Percentiles rank a stretch among this genome's conserved stretches.
Conservation (phyloP, 2,113 vertebrate species). For the Tachysurus vachellii region DNA sequence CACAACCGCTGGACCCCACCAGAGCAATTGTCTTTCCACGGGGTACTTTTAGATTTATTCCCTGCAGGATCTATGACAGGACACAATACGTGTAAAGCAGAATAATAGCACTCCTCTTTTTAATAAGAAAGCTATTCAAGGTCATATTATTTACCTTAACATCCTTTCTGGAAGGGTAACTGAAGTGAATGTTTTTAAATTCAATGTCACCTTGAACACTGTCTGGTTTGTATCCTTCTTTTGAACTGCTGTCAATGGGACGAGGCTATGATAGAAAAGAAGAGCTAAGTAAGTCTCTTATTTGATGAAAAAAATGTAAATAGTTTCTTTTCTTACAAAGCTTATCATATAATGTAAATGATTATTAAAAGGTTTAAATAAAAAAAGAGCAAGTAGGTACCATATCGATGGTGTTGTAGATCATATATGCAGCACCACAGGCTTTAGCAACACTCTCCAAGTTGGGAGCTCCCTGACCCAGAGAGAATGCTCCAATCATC, state of each 20-base stretch:
- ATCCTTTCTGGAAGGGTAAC: constrained; percentile 80
- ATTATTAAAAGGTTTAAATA: neutral
- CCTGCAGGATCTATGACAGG: constrained; percentile 64
- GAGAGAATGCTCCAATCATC: constrained; percentile 70
- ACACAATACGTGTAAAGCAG: neutral
- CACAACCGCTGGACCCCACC: constrained; percentile 77
- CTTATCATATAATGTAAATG: neutral
- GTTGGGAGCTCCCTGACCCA: constrained; percentile 77
- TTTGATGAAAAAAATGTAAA: neutral
- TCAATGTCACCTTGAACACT: constrained; percentile 77
- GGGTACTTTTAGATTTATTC: constrained; percentile 69
- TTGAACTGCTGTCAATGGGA: constrained; percentile 80
- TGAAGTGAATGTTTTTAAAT: constrained; percentile 82
- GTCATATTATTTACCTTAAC: constrained; percentile 65
- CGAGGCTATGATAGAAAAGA: constrained; percentile 58
- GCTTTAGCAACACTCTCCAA: constrained; percentile 78
- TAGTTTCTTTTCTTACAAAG: neutral
- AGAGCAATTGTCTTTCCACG: constrained; percentile 75
- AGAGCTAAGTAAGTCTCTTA: neutral
- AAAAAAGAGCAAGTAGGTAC: constrained; percentile 59
- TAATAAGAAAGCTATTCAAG: neutral
- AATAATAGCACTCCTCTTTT: neutral
- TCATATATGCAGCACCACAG: constrained; percentile 77
- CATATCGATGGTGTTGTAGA: constrained; percentile 79
- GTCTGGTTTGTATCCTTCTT: constrained; percentile 77